Conservation (phyloP, 2,797 vertebrate genomes). For the Pangasius larnaudii region DNA sequence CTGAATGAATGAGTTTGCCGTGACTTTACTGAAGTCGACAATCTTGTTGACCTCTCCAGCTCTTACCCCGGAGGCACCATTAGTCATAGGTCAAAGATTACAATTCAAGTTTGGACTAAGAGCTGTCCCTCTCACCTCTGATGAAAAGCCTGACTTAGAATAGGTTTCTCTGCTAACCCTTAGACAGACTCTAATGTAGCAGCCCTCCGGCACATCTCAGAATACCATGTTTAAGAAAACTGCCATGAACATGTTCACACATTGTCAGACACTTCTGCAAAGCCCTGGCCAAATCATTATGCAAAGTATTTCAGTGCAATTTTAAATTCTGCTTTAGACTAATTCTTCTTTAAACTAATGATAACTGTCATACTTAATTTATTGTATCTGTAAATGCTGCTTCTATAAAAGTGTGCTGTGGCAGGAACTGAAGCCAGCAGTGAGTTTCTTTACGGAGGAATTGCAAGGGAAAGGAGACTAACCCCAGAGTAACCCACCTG, state of each 20-base stretch:
- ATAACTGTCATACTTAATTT: background rate
- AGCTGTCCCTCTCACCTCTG: constrained; percentile 15
- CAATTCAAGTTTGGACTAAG: constrained; percentile 32
- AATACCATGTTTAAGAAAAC: constrained; percentile 17
- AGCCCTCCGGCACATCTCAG: constrained; percentile 24
- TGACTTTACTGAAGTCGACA: constrained; percentile 27
- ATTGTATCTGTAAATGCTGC: background rate
- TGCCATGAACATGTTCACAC: constrained; percentile 18
- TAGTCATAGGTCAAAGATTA: constrained; percentile 42
- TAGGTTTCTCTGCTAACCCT: background rate
- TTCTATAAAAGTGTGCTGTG: background rate
- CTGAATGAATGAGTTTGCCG: background rate
- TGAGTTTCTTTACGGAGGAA: background rate
- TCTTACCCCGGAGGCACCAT: constrained; percentile 24
- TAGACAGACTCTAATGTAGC: constrained; percentile 14
- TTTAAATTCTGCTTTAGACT: background rate
- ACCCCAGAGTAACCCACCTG: background rate
- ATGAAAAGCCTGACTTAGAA: background rate
- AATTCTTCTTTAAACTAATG: background rate
- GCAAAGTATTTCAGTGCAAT: background rate
- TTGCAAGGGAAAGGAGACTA: background rate
- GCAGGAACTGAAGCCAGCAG: background rate
- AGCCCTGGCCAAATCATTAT: constrained; percentile 11
- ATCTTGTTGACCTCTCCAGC: constrained; percentile 23
- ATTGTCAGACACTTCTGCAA: constrained; percentile 9